Evolutionary conservation across 2,888 invertebrate genomes (phyloP), one percentile per base, ranked within the genome.

Genomic region (Ennomos quercinarius): DNA sequence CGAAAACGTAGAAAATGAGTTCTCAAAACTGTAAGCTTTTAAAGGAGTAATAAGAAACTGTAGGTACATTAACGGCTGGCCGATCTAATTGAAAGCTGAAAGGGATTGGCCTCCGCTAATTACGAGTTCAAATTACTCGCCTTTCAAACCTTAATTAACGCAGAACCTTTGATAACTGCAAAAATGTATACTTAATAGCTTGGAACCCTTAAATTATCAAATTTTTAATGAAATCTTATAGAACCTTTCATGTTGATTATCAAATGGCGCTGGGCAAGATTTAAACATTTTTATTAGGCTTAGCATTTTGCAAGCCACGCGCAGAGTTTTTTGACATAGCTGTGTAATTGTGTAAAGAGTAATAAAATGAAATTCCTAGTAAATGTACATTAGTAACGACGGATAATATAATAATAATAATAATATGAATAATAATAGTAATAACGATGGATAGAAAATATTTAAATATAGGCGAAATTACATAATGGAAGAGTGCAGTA

Each of bases 21-120:
- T 37, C 38, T 12, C n/a, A 48, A 12, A 39, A 10, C 34, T 36
- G 27, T 17, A 45, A 45, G 12, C 1, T 43, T 12, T 50, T 41
- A 50, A 41, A 41, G 39, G 12, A 0, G 34, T 34, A 47, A 38
- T 27, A 37, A 57, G 17, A 45, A 37, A 27, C 35, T 34, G 12
- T 45, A 27, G 27, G 6, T 6, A 40, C 44, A 36, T 59, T 53
- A 54, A 59, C 53, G 53, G 17, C 51, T 46, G 13, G 37, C 10
- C 38, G 44, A 34, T 38, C 34, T 53, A 59, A 53, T 53, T 59
- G 49, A 45, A 52, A 59, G 35, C 40, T 53, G 44, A 44, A 43
- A 47, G 38, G 48, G 35, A 3, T 43, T 47, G 27, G 39, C 38
- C 37, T 17, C 17, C n/a, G 27, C 43, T 55, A 46, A 55, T 55